phyloP scores from a whole-genome alignment of 2,113 vertebrate genomes.

The Nymphicus hollandicus region DNA sequence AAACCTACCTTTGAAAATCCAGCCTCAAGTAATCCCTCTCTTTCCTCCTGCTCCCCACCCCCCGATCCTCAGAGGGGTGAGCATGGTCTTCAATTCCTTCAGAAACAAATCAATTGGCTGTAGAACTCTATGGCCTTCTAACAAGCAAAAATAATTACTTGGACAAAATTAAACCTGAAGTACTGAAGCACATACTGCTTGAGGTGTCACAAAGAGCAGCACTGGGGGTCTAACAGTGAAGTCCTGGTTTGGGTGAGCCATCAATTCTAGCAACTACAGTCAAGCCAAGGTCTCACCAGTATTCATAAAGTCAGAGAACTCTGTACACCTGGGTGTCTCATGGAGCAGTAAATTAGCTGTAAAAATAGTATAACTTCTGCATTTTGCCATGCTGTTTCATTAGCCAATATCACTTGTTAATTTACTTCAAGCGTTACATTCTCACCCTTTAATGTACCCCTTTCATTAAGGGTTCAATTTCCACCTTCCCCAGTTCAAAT shows the following conservation, averaged over 20 bases:
- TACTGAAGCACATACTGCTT: rapidly evolving
- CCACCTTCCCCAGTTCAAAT: neutral
- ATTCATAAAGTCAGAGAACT: neutral
- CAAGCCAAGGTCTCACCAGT: neutral
- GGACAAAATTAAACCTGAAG: neutral
- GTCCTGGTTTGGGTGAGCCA: neutral
- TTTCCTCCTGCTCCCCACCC: rapidly evolving
- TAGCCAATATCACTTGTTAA: neutral
- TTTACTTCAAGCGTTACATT: neutral
- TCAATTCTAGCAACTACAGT: neutral
- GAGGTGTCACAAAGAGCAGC: neutral
- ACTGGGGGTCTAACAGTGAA: rapidly evolving
- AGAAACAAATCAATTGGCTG: neutral
- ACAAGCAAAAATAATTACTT: neutral
- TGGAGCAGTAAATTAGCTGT: neutral
- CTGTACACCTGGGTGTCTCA: neutral
- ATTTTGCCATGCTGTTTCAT: neutral
- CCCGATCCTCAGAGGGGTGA: neutral
- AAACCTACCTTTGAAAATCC: neutral
- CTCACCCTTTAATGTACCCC: neutral
- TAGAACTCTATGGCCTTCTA: neutral
- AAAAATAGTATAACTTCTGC: neutral
- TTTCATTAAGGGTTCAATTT: neutral
- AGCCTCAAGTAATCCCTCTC: neutral
- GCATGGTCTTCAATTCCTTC: neutral